phyloP scores from a whole-genome alignment of 2,888 invertebrate genomes.

The Punctoribates punctum region DNA sequence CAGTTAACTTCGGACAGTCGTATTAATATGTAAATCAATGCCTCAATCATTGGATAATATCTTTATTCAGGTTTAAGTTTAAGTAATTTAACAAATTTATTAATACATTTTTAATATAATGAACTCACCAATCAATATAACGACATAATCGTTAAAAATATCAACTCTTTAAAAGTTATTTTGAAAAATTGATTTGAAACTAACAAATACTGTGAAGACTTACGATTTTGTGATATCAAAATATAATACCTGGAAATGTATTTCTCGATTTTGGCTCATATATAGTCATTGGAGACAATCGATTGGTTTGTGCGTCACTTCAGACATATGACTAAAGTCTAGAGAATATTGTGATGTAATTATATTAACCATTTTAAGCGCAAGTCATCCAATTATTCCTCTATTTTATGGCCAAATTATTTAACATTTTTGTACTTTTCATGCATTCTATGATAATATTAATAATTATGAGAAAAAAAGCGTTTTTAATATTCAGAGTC shows the following conservation, averaged over 20 bases:
- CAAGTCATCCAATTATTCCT: conserved; percentile 19
- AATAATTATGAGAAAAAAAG: background rate
- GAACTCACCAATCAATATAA: no score
- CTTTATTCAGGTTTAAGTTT: no score
- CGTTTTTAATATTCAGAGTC: conserved; percentile 13
- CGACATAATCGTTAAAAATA: no score
- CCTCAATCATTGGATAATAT: no score
- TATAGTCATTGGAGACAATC: background rate
- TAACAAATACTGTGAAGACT: no score
- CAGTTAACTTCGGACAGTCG: background rate
- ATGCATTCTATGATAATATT: background rate
- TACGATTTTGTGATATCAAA: no score
- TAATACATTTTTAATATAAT: no score
- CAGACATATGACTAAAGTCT: background rate
- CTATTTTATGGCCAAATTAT: background rate
- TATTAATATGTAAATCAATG: no score
- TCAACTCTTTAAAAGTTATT: no score
- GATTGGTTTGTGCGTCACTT: conserved; percentile 23
- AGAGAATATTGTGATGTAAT: background rate
- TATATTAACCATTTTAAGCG: background rate
- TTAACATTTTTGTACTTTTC: background rate
- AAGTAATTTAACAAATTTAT: no score
- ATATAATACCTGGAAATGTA: background rate
- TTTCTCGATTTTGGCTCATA: background rate
- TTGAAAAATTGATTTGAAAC: no score